Evolutionary conservation across 2,797 vertebrate genomes (phyloP).

Genomic region (Stomatorhinus walkeri): DNA sequence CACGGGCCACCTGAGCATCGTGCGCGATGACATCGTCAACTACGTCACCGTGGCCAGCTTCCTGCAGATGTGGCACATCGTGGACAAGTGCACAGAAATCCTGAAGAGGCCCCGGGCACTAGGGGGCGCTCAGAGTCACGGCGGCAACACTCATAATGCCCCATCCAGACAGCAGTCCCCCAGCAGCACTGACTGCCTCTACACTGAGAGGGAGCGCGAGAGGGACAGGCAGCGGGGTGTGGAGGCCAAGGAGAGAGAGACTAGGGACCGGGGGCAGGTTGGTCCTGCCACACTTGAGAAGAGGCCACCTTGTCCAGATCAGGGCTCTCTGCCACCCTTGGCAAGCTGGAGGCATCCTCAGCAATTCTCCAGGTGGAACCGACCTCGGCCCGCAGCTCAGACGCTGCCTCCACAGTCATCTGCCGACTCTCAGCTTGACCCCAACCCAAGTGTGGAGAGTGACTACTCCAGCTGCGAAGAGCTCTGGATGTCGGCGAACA

Average conservation of each 20-base stretch:
- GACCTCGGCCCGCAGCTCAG: constrained; percentile 44
- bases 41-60: constrained; percentile 88
- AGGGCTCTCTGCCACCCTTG: constrained; percentile 57
- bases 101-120: constrained; percentile 61
- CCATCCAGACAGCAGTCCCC: constrained; percentile 75
- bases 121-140: constrained; percentile 20
- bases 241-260: constrained; percentile 20
- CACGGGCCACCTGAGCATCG: constrained; percentile 81
- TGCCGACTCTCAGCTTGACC: constrained; percentile 55
- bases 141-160: constrained; percentile 31
- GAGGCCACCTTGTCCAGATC: constrained; percentile 49
- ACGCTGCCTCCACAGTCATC: constrained; percentile 46
- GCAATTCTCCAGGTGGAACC: constrained; percentile 56
- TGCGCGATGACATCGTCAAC: constrained; percentile 79
- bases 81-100: constrained; percentile 90
- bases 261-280: constrained; percentile 30
- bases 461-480: constrained; percentile 51
- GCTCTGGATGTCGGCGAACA: constrained; percentile 40
- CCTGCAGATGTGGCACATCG: constrained; percentile 97
- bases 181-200: constrained; percentile 81
- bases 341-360: constrained; percentile 69
- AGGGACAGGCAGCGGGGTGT: constrained; percentile 13
- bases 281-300: constrained; percentile 36
- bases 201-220: constrained; percentile 64
- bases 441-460: constrained; percentile 33